Conservation (phyloP, 2,888 invertebrate species). For the Leptura quadrifasciata region DNA sequence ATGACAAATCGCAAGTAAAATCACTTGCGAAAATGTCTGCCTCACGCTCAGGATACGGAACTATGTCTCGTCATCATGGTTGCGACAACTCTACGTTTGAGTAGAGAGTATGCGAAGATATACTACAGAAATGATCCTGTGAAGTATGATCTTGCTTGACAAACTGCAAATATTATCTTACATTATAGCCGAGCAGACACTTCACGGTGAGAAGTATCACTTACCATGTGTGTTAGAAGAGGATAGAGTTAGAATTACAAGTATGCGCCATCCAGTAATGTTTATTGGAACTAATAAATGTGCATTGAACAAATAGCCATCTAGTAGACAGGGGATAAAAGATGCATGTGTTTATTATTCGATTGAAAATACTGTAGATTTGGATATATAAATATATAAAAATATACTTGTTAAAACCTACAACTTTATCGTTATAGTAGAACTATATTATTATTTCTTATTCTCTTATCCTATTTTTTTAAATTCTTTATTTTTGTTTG, state of each 20-base stretch:
- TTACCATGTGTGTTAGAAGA: background rate
- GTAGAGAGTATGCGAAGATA: constrained; percentile 77
- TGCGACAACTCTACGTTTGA: constrained; percentile 74
- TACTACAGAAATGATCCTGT: constrained; percentile 83
- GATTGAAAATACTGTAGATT: too few species aligned
- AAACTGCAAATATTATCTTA: too few species aligned
- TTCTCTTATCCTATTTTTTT: too few species aligned
- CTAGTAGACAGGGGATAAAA: too few species aligned
- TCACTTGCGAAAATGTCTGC: constrained; percentile 62
- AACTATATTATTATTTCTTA: too few species aligned
- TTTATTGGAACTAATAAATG: background rate
- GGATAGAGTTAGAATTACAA: background rate
- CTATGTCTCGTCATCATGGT: constrained; percentile 78
- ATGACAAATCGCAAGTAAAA: constrained; percentile 53
- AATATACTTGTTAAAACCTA: too few species aligned
- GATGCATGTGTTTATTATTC: too few species aligned
- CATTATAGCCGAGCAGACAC: too few species aligned
- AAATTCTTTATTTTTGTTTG: too few species aligned
- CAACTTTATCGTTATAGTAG: too few species aligned
- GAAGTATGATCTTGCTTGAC: constrained; percentile 73
- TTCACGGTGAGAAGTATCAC: background rate
- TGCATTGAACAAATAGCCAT: too few species aligned
- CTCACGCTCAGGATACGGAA: constrained; percentile 76
- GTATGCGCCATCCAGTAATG: background rate
- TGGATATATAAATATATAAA: too few species aligned